phyloP scores from a whole-genome alignment of 2,113 vertebrate species.

The Pterocles orientalis region DNA sequence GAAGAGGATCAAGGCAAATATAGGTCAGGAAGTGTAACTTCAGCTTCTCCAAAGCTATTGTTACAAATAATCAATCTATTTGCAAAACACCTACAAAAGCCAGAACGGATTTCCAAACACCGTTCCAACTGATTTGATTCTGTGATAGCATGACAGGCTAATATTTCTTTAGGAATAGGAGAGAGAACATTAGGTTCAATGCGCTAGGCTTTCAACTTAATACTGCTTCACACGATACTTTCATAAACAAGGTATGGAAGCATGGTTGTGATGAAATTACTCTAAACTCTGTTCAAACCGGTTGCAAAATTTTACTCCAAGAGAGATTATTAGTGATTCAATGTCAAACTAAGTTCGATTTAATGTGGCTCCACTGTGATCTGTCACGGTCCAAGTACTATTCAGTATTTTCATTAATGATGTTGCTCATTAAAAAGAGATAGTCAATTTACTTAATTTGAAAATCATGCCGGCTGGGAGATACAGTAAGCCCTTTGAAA shows the following conservation, averaged over 20 bases:
- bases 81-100: not conserved
- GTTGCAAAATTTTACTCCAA: not conserved
- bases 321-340: conserved; percentile 16
- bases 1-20: not conserved
- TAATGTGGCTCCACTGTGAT: not conserved
- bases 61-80: not conserved
- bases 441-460: not conserved
- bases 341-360: not conserved
- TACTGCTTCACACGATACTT: not conserved
- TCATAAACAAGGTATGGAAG: not conserved
- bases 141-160: not conserved
- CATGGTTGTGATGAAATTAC: not conserved
- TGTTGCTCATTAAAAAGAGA: not conserved
- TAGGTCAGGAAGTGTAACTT: not conserved
- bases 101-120: not conserved
- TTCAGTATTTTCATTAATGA: not conserved
- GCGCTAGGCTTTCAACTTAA: not conserved
- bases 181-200: not conserved
- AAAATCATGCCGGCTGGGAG: not conserved
- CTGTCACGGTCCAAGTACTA: not conserved
- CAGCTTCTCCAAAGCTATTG: not conserved
- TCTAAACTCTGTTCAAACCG: not conserved
- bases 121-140: not conserved
- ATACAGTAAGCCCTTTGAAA: not conserved
- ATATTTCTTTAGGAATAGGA: not conserved